These are phyloP conservation scores for Odontocerum albicorne DNA, from an alignment of 2,888 invertebrate genomes.

Conservation along the genomic window DNA sequence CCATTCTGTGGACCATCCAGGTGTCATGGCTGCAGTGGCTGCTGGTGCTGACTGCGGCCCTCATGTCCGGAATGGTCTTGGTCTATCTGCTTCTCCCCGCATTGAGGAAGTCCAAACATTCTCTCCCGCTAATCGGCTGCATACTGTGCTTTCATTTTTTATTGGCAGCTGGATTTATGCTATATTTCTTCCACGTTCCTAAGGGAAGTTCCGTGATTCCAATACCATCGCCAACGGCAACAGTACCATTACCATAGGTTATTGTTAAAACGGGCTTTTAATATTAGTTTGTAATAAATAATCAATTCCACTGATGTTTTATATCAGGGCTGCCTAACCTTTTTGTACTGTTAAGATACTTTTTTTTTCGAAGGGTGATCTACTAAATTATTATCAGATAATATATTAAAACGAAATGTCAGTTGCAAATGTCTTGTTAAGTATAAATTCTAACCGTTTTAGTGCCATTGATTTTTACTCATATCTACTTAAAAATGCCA, in stretches of 20 bases:
- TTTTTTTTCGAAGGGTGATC: too few relatives aligned
- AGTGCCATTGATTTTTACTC: too few relatives aligned
- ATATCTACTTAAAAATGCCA: too few relatives aligned
- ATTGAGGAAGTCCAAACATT: conserved; percentile 65
- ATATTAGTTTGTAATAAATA: background rate
- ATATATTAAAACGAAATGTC: too few relatives aligned
- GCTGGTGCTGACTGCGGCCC: conserved; percentile 77
- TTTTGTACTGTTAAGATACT: too few relatives aligned
- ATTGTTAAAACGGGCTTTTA: background rate
- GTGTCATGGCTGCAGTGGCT: conserved; percentile 84
- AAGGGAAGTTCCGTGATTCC: conserved; percentile 13
- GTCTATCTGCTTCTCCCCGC: conserved; percentile 82
- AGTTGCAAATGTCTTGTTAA: too few relatives aligned
- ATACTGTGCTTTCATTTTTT: conserved; percentile 79
- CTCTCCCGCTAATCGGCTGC: conserved; percentile 62
- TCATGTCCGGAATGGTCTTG: conserved; percentile 84
- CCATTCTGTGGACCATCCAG: conserved; percentile 89
- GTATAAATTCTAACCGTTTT: too few relatives aligned
- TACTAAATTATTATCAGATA: too few relatives aligned
- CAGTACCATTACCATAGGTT: conserved; percentile 1
- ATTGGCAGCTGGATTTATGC: conserved; percentile 84
- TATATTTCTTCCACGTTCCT: conserved; percentile 75
- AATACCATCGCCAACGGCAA: background rate
- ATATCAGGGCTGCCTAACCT: too few relatives aligned
- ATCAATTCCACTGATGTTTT: too few relatives aligned